Conservation (phyloP, 1,140 invertebrate species). For the Drosophila orosa region DNA sequence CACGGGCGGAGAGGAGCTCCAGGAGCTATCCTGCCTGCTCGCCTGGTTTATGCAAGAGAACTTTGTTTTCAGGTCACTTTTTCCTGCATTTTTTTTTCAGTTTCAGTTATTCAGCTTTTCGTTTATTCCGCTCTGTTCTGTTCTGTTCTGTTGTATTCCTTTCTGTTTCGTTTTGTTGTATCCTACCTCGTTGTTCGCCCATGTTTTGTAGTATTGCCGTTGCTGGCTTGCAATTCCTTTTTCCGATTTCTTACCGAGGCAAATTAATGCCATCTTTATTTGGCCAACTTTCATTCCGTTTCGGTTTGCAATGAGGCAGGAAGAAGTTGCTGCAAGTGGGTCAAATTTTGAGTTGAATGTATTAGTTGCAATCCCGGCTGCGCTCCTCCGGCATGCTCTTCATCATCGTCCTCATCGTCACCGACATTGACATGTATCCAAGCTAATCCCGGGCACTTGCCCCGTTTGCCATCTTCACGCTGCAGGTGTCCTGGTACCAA, state of each 20-base stretch:
- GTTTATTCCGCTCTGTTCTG: slow-evolving; percentile 27
- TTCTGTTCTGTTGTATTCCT: slow-evolving; percentile 10
- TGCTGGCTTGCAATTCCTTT: slow-evolving; percentile 41
- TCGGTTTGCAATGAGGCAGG: slow-evolving; percentile 23
- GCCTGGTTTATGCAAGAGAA: slow-evolving; percentile 58
- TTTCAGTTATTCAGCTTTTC: slow-evolving; percentile 28
- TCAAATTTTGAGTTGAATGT: slow-evolving; percentile 56
- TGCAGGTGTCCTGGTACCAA: slow-evolving; percentile 87
- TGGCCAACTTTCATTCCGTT: slow-evolving; percentile 49
- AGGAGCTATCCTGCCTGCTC: slow-evolving; percentile 12
- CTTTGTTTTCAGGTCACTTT: slow-evolving; percentile 71
- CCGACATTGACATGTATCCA: slow-evolving; percentile 1
- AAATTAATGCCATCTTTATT: slow-evolving; percentile 69
- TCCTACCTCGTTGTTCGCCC: slow-evolving; percentile 10
- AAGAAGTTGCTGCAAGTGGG: slow-evolving; percentile 43
- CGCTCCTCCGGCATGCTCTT: slow-evolving; percentile 20
- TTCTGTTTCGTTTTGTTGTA: slow-evolving; percentile 14
- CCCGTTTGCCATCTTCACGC: slow-evolving; percentile 19
- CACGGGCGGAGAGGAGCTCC: slow-evolving; percentile 11
- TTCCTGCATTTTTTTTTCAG: slow-evolving; percentile 41
- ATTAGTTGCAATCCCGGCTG: slow-evolving; percentile 41
- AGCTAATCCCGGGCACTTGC: slow-evolving; percentile 31
- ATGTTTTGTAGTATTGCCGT: slow-evolving; percentile 40
- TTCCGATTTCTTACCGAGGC: slow-evolving; percentile 33
- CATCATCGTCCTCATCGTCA: slow-evolving; percentile 6